Percentiles rank a stretch among this genome's conserved stretches.
phyloP scores from a whole-genome alignment of 37 sponge, comb jelly and placozoan species.

The Hexactinellida sp. region DNA sequence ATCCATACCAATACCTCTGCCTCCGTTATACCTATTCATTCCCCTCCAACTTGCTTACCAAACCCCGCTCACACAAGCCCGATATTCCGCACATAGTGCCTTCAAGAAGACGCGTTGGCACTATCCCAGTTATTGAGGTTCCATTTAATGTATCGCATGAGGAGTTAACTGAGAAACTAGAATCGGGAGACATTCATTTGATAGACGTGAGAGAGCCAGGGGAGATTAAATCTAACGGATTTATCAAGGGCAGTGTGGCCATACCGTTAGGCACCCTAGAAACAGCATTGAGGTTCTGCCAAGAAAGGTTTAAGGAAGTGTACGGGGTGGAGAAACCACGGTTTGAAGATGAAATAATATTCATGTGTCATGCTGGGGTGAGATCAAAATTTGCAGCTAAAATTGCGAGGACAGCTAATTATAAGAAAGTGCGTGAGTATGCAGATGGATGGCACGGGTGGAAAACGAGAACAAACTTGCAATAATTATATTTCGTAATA shows the following conservation, averaged over 20 bases:
- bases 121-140: neutral
- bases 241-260: neutral
- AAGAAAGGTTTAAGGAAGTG: neutral
- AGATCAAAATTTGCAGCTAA: neutral
- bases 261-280: neutral
- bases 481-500: neutral
- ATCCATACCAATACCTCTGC: too few species aligned
- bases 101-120: too few species aligned
- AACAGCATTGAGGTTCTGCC: neutral
- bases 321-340: neutral
- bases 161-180: neutral
- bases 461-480: neutral
- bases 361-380: conserved; percentile 16
- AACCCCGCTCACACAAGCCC: too few species aligned
- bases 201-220: conserved; percentile 2
- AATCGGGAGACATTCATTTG: neutral
- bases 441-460: neutral
- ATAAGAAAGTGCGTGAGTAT: neutral
- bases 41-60: too few species aligned
- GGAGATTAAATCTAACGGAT: neutral
- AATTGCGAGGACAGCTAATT: neutral
- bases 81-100: too few species aligned
- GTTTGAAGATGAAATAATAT: neutral
- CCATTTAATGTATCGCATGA: neutral
- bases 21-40: too few species aligned